Percentiles rank a stretch among this genome's conserved stretches.
phyloP scores from a whole-genome alignment of 2,113 vertebrate species.

The Holacanthus passer region DNA sequence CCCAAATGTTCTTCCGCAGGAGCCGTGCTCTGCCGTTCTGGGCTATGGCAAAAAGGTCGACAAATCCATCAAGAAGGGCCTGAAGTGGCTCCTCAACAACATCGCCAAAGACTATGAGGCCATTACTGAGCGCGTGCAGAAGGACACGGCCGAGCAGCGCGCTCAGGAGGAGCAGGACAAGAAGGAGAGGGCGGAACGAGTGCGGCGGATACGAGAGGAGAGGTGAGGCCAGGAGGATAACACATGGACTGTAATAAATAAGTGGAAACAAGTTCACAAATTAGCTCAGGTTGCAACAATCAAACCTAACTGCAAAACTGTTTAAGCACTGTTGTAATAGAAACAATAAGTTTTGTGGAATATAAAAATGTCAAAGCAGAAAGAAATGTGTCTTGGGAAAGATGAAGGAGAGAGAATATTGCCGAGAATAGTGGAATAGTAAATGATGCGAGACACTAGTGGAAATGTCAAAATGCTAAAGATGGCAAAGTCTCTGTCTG shows the following conservation, averaged over 20 bases:
- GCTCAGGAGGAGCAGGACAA: constrained; percentile 92
- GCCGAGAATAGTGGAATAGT: neutral
- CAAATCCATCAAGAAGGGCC: constrained; percentile 94
- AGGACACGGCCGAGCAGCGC: constrained; percentile 91
- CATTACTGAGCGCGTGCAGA: constrained; percentile 93
- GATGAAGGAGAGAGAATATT: neutral
- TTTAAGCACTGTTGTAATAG: neutral
- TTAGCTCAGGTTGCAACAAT: neutral
- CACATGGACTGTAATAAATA: neutral
- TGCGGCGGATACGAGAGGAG: constrained; percentile 90
- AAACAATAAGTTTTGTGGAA: neutral
- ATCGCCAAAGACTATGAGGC: constrained; percentile 95
- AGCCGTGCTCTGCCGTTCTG: constrained; percentile 93
- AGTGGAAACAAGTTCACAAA: neutral
- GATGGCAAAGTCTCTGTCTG: too few relatives aligned
- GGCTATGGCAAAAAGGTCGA: constrained; percentile 94
- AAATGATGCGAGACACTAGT: neutral
- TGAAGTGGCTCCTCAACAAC: constrained; percentile 93
- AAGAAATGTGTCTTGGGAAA: neutral
- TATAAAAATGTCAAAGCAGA: neutral
- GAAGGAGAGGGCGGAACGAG: constrained; percentile 91
- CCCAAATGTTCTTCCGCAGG: constrained; percentile 76
- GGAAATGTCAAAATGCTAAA: constrained; percentile 3
- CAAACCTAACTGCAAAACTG: too few relatives aligned
- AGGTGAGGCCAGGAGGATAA: constrained; percentile 81